Evolutionary conservation across 2,113 vertebrate species (phyloP).

Genomic region (Trinectes maculatus): DNA sequence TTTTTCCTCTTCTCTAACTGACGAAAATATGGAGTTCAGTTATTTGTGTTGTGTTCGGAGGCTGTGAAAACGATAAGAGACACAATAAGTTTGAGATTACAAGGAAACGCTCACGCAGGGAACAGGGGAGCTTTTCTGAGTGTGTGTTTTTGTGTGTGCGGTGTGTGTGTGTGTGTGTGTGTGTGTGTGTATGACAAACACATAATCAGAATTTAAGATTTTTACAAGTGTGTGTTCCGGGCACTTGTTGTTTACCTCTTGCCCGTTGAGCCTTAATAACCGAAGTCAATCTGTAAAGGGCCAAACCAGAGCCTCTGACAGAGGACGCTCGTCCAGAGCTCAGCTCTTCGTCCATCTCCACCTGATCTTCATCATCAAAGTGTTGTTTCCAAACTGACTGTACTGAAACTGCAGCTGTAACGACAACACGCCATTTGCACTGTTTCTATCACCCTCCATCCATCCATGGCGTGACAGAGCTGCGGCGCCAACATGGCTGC

Average conservation of each 20-base stretch:
- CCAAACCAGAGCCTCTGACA: constrained; percentile 56
- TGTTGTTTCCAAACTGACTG: too few relatives aligned
- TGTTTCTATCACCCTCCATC: background rate
- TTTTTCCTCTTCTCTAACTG: too few relatives aligned
- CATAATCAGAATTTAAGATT: constrained; percentile 62
- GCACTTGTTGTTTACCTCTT: constrained; percentile 76
- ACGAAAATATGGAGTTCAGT: too few relatives aligned
- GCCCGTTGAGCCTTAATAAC: constrained; percentile 82
- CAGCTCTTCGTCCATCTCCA: too few relatives aligned
- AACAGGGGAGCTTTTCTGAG: constrained; percentile 60
- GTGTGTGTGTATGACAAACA: constrained; percentile 47
- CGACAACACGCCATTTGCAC: background rate
- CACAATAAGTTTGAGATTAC: constrained; percentile 53
- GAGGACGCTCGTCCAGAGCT: too few relatives aligned
- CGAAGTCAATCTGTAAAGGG: constrained; percentile 68
- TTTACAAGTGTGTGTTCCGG: constrained; percentile 74
- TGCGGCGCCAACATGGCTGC: constrained; percentile 18
- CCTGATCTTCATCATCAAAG: too few relatives aligned
- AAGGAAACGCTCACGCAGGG: constrained; percentile 64
- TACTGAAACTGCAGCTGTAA: too few relatives aligned
- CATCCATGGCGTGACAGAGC: background rate
- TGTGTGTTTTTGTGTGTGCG: constrained; percentile 30
- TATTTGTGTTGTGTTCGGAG: constrained; percentile 49
- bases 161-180: constrained; percentile 28
- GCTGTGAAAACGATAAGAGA: constrained; percentile 70